Conservation (phyloP, 2,888 invertebrate species). For the Hylaea fasciaria region DNA sequence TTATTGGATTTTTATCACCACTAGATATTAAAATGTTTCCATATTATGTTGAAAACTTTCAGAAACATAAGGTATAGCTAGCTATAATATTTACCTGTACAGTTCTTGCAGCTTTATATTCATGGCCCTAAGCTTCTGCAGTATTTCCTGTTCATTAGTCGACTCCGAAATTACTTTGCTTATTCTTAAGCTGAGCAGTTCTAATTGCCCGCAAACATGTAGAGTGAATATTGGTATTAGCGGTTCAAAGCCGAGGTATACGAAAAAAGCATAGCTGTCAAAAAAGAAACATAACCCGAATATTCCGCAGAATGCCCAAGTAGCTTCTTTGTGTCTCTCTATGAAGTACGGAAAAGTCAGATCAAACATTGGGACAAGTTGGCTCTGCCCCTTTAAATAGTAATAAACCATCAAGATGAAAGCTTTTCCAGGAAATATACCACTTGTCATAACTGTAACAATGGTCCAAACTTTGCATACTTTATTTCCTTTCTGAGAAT, state of each 20-base stretch:
- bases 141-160: slow-evolving; percentile 44
- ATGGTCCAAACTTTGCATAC: slow-evolving; percentile 61
- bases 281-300: slow-evolving; percentile 50
- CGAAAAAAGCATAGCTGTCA: slow-evolving; percentile 49
- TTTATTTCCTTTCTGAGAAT: slow-evolving; percentile 52
- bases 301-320: slow-evolving; percentile 45
- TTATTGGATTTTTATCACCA: too few species aligned
- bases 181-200: slow-evolving; percentile 59
- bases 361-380: slow-evolving; percentile 61
- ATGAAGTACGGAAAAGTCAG: slow-evolving; percentile 55
- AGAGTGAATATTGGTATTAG: slow-evolving; percentile 69
- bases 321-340: slow-evolving; percentile 52
- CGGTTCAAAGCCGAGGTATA: slow-evolving; percentile 69
- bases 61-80: too few species aligned
- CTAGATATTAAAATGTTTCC: too few species aligned
- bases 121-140: slow-evolving; percentile 55
- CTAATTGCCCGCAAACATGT: slow-evolving; percentile 68
- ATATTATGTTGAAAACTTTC: too few species aligned
- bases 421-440: slow-evolving; percentile 62
- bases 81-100: slow-evolving; percentile 51
- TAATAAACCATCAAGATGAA: slow-evolving; percentile 55
- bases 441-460: slow-evolving; percentile 46
- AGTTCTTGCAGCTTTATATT: slow-evolving; percentile 60
- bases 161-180: slow-evolving; percentile 49
- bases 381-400: slow-evolving; percentile 51